phyloP scores from a whole-genome alignment of 2,888 invertebrate species.

The Agrotis clavis region DNA sequence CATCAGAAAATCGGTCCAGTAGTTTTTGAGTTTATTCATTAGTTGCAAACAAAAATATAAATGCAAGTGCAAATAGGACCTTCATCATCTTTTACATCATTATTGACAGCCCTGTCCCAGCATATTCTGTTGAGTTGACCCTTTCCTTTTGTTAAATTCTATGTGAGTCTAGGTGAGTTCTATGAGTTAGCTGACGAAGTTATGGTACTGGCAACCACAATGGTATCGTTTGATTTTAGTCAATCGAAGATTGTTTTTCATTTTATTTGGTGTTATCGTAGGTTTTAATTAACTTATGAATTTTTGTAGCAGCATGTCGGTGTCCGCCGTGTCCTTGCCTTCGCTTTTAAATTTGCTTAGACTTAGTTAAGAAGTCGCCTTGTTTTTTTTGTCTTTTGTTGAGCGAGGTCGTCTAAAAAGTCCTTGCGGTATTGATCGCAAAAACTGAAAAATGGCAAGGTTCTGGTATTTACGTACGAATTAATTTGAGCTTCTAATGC shows the following conservation, averaged over 20 bases:
- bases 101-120: no score
- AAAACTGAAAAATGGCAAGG: neutral
- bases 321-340: neutral
- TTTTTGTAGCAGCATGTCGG: neutral
- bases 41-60: no score
- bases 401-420: conserved; percentile 7
- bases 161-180: neutral
- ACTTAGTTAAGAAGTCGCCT: conserved; percentile 3
- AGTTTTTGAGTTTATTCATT: no score
- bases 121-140: no score
- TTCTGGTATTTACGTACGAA: neutral
- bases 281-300: neutral
- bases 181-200: no score
- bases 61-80: no score
- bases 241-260: no score
- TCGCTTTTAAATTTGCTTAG: conserved; percentile 12
- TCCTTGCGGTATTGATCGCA: neutral
- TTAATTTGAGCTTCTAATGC: neutral
- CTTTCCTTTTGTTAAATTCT: no score
- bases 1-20: no score
- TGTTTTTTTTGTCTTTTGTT: neutral
- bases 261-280: neutral
- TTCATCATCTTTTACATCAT: no score
- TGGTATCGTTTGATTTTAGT: no score
- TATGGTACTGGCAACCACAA: no score